Conservation (phyloP, 2,113 vertebrate species). For the Cyprinodon variegatus region DNA sequence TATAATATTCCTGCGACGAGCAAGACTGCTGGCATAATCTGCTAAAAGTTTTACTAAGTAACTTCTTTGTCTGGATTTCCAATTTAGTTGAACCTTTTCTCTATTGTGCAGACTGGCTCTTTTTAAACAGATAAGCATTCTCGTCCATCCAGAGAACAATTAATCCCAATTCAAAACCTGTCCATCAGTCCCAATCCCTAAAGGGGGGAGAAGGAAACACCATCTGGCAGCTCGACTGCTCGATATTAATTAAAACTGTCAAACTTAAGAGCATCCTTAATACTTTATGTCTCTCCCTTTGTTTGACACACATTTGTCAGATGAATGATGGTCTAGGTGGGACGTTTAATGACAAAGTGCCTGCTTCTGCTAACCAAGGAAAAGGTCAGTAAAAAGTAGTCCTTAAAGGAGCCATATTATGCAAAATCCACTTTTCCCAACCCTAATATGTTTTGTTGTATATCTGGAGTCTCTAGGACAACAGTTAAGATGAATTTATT, state of each 20-base stretch:
- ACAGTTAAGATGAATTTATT: too few species aligned
- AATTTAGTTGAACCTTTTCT: conserved; percentile 15
- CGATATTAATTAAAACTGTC: conserved; percentile 56
- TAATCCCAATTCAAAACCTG: conserved; percentile 40
- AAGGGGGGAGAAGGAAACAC: conserved; percentile 36
- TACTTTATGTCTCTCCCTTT: conserved; percentile 34
- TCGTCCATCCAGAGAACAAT: conserved; percentile 29
- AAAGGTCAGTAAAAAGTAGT: background rate
- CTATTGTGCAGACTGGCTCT: conserved; percentile 4
- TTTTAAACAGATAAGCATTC: conserved; percentile 6
- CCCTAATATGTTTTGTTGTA: too few species aligned
- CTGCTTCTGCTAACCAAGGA: conserved; percentile 7
- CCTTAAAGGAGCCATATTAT: background rate
- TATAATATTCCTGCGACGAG: conserved; percentile 9
- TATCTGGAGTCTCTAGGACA: too few species aligned
- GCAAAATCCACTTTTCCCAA: too few species aligned
- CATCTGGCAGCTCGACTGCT: conserved; percentile 41
- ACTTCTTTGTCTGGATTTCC: background rate
- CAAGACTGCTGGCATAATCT: background rate
- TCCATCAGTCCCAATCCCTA: conserved; percentile 33
- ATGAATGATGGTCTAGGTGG: conserved; percentile 4
- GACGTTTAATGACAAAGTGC: conserved; percentile 44
- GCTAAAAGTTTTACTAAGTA: conserved; percentile 10
- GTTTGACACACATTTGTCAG: conserved; percentile 26
- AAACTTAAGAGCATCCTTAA: conserved; percentile 40